These are phyloP conservation scores for Labia minor DNA, from an alignment of 2,888 invertebrate genomes.

Conservation along the genomic window DNA sequence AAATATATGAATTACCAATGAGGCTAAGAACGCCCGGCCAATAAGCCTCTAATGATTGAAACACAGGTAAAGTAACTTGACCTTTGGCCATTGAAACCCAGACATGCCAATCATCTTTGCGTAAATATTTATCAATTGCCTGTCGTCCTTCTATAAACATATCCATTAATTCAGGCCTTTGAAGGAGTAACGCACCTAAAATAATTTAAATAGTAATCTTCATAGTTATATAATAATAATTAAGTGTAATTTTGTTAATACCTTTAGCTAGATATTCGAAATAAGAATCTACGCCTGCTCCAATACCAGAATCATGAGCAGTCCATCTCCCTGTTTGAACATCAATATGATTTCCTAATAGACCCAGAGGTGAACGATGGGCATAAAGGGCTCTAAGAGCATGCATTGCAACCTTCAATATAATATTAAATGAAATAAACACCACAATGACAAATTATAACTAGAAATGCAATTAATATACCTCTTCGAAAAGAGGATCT, in stretches of 20 bases:
- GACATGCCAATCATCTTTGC: slow-evolving; percentile 95
- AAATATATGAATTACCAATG: slow-evolving; percentile 55
- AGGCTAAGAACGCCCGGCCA: slow-evolving; percentile 93
- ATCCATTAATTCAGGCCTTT: slow-evolving; percentile 79
- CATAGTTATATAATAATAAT: background rate
- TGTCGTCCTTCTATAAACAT: slow-evolving; percentile 74
- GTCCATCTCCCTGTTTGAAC: slow-evolving; percentile 93
- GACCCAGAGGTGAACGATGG: slow-evolving; percentile 71
- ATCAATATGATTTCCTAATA: slow-evolving; percentile 95
- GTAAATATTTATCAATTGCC: slow-evolving; percentile 73
- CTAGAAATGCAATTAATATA: slow-evolving; percentile 34
- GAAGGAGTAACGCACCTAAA: slow-evolving; percentile 65
- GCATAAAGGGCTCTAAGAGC: slow-evolving; percentile 82
- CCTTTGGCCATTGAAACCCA: slow-evolving; percentile 99
- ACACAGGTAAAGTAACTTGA: slow-evolving; percentile 90
- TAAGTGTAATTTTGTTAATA: background rate
- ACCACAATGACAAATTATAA: background rate
- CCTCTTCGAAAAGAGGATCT: slow-evolving; percentile 87
- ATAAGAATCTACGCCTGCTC: slow-evolving; percentile 92
- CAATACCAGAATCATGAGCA: slow-evolving; percentile 94
- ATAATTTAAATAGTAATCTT: background rate
- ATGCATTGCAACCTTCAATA: slow-evolving; percentile 70
- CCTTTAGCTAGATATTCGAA: slow-evolving; percentile 97
- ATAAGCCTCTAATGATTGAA: slow-evolving; percentile 95
- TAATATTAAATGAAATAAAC: background rate